These are phyloP conservation scores for Drosophila jambulina DNA, from an alignment of 1,140 invertebrate genomes.

Conservation along the genomic window DNA sequence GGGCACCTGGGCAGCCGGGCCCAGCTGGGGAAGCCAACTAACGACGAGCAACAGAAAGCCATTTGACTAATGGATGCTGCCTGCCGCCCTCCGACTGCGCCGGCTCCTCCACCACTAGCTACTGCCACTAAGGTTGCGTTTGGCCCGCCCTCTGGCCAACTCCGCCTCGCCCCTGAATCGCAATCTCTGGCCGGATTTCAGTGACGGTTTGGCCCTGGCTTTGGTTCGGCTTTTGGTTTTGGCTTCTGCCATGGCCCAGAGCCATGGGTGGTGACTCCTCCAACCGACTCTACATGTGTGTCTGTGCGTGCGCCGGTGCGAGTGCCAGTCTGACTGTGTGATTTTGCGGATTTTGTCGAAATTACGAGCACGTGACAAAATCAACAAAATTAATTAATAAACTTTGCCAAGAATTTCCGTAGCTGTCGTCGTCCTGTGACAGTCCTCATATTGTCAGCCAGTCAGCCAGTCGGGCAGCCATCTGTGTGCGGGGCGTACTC, in stretches of 20 bases:
- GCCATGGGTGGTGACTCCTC: constrained; percentile 29
- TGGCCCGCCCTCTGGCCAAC: not conserved
- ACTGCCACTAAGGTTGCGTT: constrained; percentile 14
- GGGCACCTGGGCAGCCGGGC: constrained; percentile 33
- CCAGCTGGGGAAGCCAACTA: constrained; percentile 47
- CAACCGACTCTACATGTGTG: not conserved
- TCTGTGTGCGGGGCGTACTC: constrained; percentile 11
- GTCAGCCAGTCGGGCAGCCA: constrained; percentile 45
- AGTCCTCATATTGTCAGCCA: constrained; percentile 70
- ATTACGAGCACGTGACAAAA: constrained; percentile 82
- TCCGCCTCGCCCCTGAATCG: constrained; percentile 12
- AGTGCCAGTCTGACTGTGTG: constrained; percentile 57
- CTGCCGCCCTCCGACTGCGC: constrained; percentile 7
- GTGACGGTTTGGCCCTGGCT: constrained; percentile 65
- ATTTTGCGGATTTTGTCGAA: constrained; percentile 75
- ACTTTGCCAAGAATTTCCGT: constrained; percentile 78
- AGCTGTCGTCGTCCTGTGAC: constrained; percentile 72
- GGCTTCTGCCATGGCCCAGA: constrained; percentile 25
- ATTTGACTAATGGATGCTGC: constrained; percentile 79
- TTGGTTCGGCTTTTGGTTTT: constrained; percentile 64
- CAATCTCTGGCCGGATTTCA: constrained; percentile 63
- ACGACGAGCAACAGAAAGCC: constrained; percentile 66
- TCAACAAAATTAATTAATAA: constrained; percentile 84
- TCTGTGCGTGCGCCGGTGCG: constrained; percentile 1
- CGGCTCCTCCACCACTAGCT: constrained; percentile 13